phyloP scores from a whole-genome alignment of 2,888 invertebrate species.

The Stenodera caucasica region DNA sequence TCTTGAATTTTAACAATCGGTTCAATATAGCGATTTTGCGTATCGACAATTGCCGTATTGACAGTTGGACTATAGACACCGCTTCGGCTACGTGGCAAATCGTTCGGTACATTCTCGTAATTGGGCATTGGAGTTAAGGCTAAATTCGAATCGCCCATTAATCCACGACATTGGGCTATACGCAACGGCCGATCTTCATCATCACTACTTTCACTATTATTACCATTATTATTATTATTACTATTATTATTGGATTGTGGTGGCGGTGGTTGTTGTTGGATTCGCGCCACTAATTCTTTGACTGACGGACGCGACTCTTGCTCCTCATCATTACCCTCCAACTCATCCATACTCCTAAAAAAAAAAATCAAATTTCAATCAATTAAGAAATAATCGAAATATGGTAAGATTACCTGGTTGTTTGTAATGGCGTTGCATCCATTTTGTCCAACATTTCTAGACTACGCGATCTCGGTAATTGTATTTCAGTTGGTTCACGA shows the following conservation, averaged over 20 bases:
- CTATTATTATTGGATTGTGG: constrained; percentile 26
- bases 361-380: background rate
- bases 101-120: constrained; percentile 59
- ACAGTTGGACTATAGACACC: constrained; percentile 59
- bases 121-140: constrained; percentile 56
- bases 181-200: constrained; percentile 51
- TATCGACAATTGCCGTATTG: constrained; percentile 44
- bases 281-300: constrained; percentile 66
- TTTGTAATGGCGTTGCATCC: constrained; percentile 43
- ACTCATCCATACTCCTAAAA: constrained; percentile 54
- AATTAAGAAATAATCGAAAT: background rate
- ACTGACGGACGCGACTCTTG: constrained; percentile 60
- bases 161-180: constrained; percentile 56
- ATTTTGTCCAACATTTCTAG: constrained; percentile 66
- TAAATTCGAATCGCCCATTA: constrained; percentile 61
- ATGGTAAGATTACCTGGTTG: constrained; percentile 52
- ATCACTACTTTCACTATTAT: constrained; percentile 53
- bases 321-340: constrained; percentile 48
- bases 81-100: constrained; percentile 53
- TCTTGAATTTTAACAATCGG: constrained; percentile 50
- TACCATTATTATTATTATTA: constrained; percentile 41
- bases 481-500: constrained; percentile 60
- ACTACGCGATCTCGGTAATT: constrained; percentile 70
- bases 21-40: constrained; percentile 47
- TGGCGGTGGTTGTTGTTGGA: constrained; percentile 57